Conservation (phyloP, 30 jellyfish, hydroid and myxozoan genomes). For the Catostylus mosaicus region DNA sequence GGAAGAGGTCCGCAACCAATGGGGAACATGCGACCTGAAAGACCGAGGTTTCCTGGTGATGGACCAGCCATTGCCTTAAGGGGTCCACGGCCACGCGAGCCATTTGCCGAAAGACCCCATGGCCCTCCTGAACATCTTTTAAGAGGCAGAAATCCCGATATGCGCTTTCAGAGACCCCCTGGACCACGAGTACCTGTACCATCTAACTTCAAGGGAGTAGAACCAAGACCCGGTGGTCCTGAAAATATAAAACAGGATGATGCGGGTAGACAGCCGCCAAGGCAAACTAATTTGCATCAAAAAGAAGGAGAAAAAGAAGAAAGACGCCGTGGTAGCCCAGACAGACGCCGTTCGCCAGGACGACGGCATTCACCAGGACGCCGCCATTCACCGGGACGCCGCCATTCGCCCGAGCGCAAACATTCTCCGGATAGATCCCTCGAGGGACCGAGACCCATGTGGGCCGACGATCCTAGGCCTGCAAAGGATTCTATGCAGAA, state of each 20-base stretch:
- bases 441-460: neutral
- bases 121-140: slow-evolving; percentile 1
- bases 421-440: neutral
- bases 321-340: neutral
- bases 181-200: slow-evolving; percentile 34
- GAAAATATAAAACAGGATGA: neutral
- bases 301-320: neutral
- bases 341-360: neutral
- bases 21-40: slow-evolving; percentile 22
- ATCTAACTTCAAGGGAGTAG: neutral
- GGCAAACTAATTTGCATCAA: neutral
- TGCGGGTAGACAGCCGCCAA: neutral
- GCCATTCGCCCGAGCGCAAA: neutral
- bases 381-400: neutral
- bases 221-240: neutral
- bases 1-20: slow-evolving; percentile 34
- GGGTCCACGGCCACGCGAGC: slow-evolving; percentile 23
- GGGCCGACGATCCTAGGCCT: neutral
- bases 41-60: slow-evolving; percentile 26
- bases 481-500: neutral
- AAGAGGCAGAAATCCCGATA: slow-evolving; percentile 10
- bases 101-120: slow-evolving; percentile 14
- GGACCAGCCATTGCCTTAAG: neutral
- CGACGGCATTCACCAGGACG: neutral
- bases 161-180: slow-evolving; percentile 30